phyloP scores from a whole-genome alignment of 2,113 vertebrate genomes.

The Pseudorectes ferrugineus region DNA sequence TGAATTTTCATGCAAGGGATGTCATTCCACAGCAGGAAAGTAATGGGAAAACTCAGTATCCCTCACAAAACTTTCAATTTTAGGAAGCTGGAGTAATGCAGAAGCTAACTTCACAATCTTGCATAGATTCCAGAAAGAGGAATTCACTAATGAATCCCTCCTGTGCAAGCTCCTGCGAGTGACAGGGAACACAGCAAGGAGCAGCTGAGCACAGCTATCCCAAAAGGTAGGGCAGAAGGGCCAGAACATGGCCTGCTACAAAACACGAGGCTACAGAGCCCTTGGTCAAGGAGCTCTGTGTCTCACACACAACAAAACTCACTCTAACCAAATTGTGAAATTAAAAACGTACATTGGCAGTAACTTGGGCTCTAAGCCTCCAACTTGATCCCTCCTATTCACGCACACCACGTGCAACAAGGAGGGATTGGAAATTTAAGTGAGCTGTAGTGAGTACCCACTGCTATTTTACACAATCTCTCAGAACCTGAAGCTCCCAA shows the following conservation, averaged over 20 bases:
- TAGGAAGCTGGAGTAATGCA: background rate
- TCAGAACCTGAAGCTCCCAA: background rate
- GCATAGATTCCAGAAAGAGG: background rate
- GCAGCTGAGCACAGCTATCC: background rate
- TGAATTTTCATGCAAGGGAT: fast-evolving
- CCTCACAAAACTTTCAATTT: background rate
- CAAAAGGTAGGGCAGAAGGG: background rate
- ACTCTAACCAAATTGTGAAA: background rate
- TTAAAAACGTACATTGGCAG: background rate
- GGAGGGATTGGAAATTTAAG: background rate
- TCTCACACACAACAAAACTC: background rate
- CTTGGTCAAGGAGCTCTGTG: background rate
- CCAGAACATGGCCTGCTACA: background rate
- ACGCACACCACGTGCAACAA: background rate
- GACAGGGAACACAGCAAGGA: background rate
- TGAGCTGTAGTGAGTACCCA: background rate
- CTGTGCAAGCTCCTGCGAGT: background rate
- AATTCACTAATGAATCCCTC: background rate
- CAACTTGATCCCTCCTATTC: background rate
- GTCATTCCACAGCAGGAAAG: background rate
- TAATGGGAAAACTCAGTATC: background rate
- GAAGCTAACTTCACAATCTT: background rate
- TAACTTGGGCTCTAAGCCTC: background rate
- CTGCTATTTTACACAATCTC: background rate
- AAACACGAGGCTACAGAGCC: background rate